phyloP scores from a whole-genome alignment of 92 coral and sea anemone species.

The Chrysogorgia sp. region DNA sequence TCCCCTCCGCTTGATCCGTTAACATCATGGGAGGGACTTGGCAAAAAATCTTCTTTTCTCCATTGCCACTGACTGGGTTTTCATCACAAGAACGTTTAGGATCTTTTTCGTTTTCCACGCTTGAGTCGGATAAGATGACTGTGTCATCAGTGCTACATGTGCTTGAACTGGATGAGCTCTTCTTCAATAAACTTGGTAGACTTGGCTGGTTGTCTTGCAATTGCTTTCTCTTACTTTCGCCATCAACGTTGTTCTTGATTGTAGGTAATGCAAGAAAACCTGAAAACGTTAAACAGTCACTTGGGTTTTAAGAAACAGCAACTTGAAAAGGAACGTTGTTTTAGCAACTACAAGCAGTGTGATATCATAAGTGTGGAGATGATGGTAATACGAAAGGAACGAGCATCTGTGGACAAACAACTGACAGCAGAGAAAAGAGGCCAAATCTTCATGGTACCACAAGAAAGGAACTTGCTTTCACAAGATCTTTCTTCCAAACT shows the following conservation, averaged over 20 bases:
- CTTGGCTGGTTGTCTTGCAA: conserved; percentile 12
- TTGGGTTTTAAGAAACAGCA: conserved; percentile 52
- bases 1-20: conserved; percentile 18
- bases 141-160: conserved; percentile 27
- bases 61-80: neutral
- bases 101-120: conserved; percentile 1
- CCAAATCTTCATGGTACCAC: conserved; percentile 55
- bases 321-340: conserved; percentile 45
- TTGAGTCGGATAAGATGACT: neutral
- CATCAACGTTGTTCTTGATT: neutral
- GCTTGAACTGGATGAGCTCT: conserved; percentile 12
- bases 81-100: neutral
- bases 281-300: conserved; percentile 37
- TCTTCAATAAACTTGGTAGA: conserved; percentile 12
- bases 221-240: neutral
- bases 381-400: conserved; percentile 50
- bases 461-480: conserved; percentile 30
- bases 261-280: conserved; percentile 57
- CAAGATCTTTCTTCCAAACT: conserved; percentile 54
- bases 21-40: conserved; percentile 4
- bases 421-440: conserved; percentile 46
- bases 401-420: conserved; percentile 37
- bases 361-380: conserved; percentile 52
- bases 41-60: conserved; percentile 5
- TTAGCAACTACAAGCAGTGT: conserved; percentile 56